These are phyloP conservation scores for Rhea pennata DNA, from an alignment of 2,113 vertebrate species.

Conservation along the genomic window DNA sequence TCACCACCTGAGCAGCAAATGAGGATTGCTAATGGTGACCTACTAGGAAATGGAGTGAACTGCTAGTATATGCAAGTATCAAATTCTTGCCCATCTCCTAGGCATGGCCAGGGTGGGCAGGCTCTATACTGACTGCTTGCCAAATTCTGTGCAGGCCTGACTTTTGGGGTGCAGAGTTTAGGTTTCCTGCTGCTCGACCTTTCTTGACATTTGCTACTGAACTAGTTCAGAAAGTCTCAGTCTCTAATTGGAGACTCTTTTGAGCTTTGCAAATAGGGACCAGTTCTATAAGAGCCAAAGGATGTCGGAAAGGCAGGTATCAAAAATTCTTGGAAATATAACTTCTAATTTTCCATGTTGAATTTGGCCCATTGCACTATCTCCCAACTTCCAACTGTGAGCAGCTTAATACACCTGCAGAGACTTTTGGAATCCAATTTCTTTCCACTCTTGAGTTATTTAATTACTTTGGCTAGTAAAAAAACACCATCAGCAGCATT, in stretches of 20 bases:
- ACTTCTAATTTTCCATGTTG: not conserved
- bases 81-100: not conserved
- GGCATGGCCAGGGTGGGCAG: not conserved
- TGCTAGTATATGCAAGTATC: not conserved
- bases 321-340: not conserved
- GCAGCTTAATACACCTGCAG: not conserved
- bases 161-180: not conserved
- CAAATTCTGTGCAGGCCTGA: not conserved
- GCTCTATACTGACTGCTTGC: not conserved
- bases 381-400: not conserved
- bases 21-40: not conserved
- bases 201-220: not conserved
- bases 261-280: not conserved
- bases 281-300: not conserved
- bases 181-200: not conserved
- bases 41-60: not conserved
- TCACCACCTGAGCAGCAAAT: not conserved
- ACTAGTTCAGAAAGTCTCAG: not conserved
- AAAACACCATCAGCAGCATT: not conserved
- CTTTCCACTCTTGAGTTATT: not conserved
- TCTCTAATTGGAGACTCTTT: not conserved
- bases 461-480: not conserved
- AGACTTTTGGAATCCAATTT: not conserved
- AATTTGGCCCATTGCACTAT: not conserved
- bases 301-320: not conserved